phyloP scores from a whole-genome alignment of 1,140 invertebrate genomes.

The Drosophila ananassae region DNA sequence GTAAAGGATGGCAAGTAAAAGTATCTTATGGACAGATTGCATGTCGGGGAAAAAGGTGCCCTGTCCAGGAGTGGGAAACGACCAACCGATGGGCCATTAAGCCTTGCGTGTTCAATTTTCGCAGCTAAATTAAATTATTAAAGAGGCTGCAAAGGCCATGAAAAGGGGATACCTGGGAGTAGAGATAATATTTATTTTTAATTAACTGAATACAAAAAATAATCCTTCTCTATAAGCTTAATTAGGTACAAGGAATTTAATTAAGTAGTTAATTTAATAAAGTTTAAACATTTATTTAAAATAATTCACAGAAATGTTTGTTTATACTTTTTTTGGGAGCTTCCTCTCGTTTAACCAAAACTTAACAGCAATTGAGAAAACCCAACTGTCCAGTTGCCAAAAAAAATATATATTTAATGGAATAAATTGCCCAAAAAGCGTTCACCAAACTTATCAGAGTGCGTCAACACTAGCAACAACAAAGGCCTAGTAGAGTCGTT shows the following conservation, averaged over 20 bases:
- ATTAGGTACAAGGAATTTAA: neutral
- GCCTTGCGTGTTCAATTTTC: conserved; percentile 56
- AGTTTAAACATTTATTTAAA: too few species aligned
- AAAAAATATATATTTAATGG: conserved; percentile 54
- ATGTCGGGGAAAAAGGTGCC: conserved; percentile 42
- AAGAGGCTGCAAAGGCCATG: conserved; percentile 33
- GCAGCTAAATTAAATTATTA: conserved; percentile 73
- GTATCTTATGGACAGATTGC: conserved; percentile 67
- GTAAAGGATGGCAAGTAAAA: conserved; percentile 64
- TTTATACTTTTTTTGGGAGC: too few species aligned
- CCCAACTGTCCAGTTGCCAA: conserved; percentile 42
- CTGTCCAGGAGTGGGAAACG: conserved; percentile 25
- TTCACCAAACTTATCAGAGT: conserved; percentile 78
- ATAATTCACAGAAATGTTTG: too few species aligned
- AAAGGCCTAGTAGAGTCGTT: conserved; percentile 18
- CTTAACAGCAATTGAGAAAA: conserved; percentile 10
- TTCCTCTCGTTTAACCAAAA: too few species aligned
- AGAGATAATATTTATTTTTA: neutral
- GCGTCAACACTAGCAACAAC: conserved; percentile 62
- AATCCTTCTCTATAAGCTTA: conserved; percentile 30
- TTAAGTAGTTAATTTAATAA: too few species aligned
- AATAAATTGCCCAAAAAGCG: conserved; percentile 49
- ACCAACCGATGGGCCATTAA: conserved; percentile 24
- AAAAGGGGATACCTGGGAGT: conserved; percentile 1
- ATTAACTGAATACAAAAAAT: neutral